Base-by-base conservation (phyloP, 1,140 invertebrate species). In the Acromyrmex heyeri region DNA sequence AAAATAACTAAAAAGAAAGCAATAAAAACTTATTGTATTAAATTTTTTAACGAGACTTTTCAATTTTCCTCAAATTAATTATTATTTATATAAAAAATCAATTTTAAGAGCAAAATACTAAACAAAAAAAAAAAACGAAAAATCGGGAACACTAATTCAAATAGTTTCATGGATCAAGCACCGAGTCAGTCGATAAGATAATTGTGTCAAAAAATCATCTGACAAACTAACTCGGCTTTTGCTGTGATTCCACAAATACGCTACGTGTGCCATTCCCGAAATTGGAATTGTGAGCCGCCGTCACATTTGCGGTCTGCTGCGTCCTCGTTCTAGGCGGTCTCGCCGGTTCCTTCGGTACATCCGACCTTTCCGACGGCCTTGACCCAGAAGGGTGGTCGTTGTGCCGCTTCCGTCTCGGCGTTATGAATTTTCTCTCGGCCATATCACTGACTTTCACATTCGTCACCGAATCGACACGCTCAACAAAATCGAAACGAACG, bases 391-490 rank as follows among this genome's bases (percentile, higher is more conserved):
- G 44, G 18, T 92, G 53, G 18, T 92, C 88, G 1, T 87, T 87
- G 16, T 57, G 77, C 24, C 88, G 90, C 57, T 91, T 93, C 86
- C 87, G 91, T 44, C 88, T 91, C 82, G 89, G 48, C 18, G 86
- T 75, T 38, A 64, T 78, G 83, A 86, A 91, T 76, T 90, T 92
- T 70, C 78, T 91, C 27, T 94, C 93, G 86, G 90, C 92, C 94
- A 94, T 95, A 61, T 72, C 81, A 59, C 21, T 55, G 62, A 10
- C 62, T 48, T 16, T 87, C 70, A 81, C 86, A 89, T 89, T 75
- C 90, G 90, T 59, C 57, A 30, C 79, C 50, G 21, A 38, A 50
- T 62, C 44, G 44, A 27, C 61, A 50, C 30, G 7, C 14, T 16
- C 24, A 38, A 86, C 2, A 38, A 62, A 1, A 57, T 57, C 27